These are phyloP conservation scores for Lycaena phlaeas DNA, from an alignment of 2,888 invertebrate genomes.

Conservation along the genomic window DNA sequence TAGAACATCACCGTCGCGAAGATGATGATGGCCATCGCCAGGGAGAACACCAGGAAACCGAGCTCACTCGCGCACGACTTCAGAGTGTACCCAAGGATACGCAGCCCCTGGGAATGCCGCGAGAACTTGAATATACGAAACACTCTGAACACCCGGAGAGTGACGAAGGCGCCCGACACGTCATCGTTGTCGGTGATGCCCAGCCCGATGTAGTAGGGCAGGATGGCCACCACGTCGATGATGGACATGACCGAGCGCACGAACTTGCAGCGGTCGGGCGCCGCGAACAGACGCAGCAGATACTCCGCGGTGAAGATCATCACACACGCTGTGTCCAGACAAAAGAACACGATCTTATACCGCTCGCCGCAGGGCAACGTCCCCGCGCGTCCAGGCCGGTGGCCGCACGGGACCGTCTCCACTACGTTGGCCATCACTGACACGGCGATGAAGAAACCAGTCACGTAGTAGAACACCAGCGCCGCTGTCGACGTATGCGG, in stretches of 20 bases:
- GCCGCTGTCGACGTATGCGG: conserved; percentile 99
- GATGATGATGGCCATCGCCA: conserved; percentile 99
- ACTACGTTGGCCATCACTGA: conserved; percentile 99
- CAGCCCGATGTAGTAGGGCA: conserved; percentile 99
- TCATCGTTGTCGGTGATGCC: conserved; percentile 98
- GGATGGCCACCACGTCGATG: conserved; percentile 99
- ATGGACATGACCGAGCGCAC: conserved; percentile 99
- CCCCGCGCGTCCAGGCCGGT: conserved; percentile 87
- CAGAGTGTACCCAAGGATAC: conserved; percentile 98
- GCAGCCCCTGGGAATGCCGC: conserved; percentile 97
- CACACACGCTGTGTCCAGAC: conserved; percentile 99
- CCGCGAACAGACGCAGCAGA: conserved; percentile 94
- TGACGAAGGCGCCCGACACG: conserved; percentile 99
- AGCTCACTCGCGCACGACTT: conserved; percentile 99
- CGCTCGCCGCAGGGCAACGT: conserved; percentile 96
- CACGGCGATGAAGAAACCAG: conserved; percentile 99
- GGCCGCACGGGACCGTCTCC: conserved; percentile 96
- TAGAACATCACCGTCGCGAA: conserved; percentile 99
- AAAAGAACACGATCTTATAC: conserved; percentile 98
- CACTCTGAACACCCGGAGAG: conserved; percentile 97
- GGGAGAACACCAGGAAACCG: conserved; percentile 98
- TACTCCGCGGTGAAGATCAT: conserved; percentile 99
- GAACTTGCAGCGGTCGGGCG: conserved; percentile 98
- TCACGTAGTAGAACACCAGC: conserved; percentile 99
- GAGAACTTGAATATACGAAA: conserved; percentile 99